phyloP scores from a whole-genome alignment of 2,113 vertebrate genomes.

The Pachypanchax playfairii region DNA sequence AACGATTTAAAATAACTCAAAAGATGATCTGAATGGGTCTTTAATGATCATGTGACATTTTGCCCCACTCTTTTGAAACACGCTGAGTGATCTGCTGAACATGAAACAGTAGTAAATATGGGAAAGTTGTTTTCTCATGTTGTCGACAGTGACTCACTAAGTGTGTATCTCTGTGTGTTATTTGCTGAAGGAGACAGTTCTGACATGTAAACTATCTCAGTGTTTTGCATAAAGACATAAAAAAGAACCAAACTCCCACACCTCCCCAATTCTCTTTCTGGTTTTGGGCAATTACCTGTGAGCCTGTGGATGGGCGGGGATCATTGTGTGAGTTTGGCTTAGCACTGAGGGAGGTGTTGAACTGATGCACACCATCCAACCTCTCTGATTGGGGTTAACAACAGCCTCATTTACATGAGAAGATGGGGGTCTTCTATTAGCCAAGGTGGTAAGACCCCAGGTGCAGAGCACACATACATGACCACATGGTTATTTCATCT shows the following conservation, averaged over 20 bases:
- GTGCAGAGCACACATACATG: constrained; percentile 48
- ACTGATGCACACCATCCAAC: constrained; percentile 62
- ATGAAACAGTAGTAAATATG: no score
- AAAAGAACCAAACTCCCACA: constrained; percentile 22
- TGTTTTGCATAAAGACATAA: constrained; percentile 49
- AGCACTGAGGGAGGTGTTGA: constrained; percentile 59
- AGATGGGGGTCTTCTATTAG: constrained; percentile 71
- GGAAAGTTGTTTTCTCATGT: no score
- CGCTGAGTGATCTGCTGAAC: no score
- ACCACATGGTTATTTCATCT: no score
- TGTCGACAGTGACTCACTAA: no score
- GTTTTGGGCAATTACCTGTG: constrained; percentile 69
- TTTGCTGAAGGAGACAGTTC: constrained; percentile 46
- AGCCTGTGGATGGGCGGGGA: constrained; percentile 47
- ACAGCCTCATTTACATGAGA: constrained; percentile 77
- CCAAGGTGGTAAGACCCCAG: constrained; percentile 50
- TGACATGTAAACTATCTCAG: constrained; percentile 45
- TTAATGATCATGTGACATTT: no score
- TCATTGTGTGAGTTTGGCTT: constrained; percentile 46
- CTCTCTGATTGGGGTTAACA: constrained; percentile 82
- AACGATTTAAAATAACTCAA: no score
- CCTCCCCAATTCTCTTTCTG: constrained; percentile 45
- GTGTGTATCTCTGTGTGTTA: constrained; percentile 16
- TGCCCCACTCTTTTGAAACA: no score
- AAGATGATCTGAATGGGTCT: no score